Conservation (phyloP, 2,888 invertebrate species). For the Autographa pulchrina region DNA sequence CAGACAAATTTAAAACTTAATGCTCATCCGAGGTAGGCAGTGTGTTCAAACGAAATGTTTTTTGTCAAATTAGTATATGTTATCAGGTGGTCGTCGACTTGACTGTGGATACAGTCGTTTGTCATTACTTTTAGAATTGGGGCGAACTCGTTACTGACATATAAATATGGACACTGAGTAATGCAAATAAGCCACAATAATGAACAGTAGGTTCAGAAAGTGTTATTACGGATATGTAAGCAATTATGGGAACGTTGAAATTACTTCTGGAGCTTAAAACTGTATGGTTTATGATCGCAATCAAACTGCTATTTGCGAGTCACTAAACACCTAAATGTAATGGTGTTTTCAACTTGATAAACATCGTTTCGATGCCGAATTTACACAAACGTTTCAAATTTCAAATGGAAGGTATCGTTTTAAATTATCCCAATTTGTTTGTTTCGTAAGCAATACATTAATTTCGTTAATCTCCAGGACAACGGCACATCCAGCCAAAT, state of each 20-base stretch:
- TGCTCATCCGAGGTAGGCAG: constrained; percentile 61
- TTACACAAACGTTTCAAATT: neutral
- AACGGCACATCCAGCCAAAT: constrained; percentile 72
- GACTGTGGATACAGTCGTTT: constrained; percentile 71
- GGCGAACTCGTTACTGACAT: constrained; percentile 62
- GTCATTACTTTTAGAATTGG: constrained; percentile 71
- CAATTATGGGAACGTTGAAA: constrained; percentile 16
- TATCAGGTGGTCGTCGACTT: constrained; percentile 65
- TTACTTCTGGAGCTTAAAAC: constrained; percentile 18
- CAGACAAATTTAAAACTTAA: constrained; percentile 70
- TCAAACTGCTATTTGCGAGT: neutral
- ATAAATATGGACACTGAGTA: constrained; percentile 46
- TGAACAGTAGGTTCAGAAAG: constrained; percentile 21
- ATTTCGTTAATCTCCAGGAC: constrained; percentile 46
- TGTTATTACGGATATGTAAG: constrained; percentile 22
- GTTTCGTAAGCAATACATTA: constrained; percentile 28
- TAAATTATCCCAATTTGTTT: neutral
- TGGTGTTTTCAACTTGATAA: constrained; percentile 3
- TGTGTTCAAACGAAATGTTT: constrained; percentile 65
- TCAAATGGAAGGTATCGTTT: constrained; percentile 11
- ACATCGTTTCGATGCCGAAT: neutral
- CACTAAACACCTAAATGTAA: neutral
- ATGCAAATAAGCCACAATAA: constrained; percentile 28
- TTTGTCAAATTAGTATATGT: constrained; percentile 73
- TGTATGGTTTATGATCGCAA: constrained; percentile 14